Evolutionary conservation across 2,113 vertebrate genomes (phyloP).

Genomic region (Ammodytes marinus): DNA sequence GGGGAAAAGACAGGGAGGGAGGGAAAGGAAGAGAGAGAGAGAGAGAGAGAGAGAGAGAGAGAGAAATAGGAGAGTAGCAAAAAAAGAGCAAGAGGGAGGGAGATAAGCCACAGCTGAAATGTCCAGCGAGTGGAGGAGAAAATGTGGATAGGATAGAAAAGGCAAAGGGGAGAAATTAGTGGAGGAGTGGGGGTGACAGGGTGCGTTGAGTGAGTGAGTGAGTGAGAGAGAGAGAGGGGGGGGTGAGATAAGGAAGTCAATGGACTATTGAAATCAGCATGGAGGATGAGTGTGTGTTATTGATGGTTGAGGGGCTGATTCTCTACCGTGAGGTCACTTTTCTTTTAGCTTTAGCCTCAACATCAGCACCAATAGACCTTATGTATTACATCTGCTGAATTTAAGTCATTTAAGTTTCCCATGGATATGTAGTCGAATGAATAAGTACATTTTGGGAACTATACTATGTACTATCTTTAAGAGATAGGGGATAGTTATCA

Average conservation of each 20-base stretch:
- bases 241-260: slow-evolving; percentile 37
- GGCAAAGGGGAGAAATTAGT: slow-evolving; percentile 48
- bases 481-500: too few species aligned
- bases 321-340: slow-evolving; percentile 18
- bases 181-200: slow-evolving; percentile 10
- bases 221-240: not conserved
- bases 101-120: slow-evolving; percentile 63
- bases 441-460: too few species aligned
- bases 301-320: not conserved
- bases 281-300: slow-evolving; percentile 58
- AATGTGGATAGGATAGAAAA: slow-evolving; percentile 37
- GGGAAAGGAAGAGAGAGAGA: not conserved
- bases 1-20: slow-evolving; percentile 14
- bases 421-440: not conserved
- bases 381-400: slow-evolving; percentile 6
- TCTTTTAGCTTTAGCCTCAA: slow-evolving; percentile 8
- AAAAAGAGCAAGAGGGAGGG: not conserved
- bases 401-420: not conserved
- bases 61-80: not conserved
- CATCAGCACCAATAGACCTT: not conserved
- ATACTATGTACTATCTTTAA: too few species aligned
- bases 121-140: slow-evolving; percentile 41
- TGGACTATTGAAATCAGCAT: slow-evolving; percentile 65
- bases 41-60: not conserved
- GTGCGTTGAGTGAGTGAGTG: slow-evolving; percentile 43